Evolutionary conservation across 2,113 vertebrate species (phyloP).

Genomic region (Tricholaema leucomelas): DNA sequence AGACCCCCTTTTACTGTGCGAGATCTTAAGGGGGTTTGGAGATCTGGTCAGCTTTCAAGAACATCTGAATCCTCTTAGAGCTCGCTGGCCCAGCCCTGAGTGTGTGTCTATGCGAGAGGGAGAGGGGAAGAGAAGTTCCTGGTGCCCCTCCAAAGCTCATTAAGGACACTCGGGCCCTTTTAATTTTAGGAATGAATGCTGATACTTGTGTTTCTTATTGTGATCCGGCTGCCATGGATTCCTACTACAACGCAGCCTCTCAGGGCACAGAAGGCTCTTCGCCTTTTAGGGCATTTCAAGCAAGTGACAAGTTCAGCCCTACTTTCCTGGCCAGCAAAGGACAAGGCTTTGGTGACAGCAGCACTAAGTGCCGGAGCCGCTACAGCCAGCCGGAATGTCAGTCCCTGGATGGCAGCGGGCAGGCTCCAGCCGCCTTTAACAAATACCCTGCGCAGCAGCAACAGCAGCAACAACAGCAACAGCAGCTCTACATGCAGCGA

Average conservation of each 20-base stretch:
- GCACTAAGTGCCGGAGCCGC: slow-evolving; percentile 76
- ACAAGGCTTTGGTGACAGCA: slow-evolving; percentile 91
- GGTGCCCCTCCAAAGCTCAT: slow-evolving; percentile 72
- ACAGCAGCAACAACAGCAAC: slow-evolving; percentile 13
- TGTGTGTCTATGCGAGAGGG: slow-evolving; percentile 60
- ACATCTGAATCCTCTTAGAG: slow-evolving; percentile 92
- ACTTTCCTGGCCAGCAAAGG: slow-evolving; percentile 93
- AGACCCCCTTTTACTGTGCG: slow-evolving; percentile 74
- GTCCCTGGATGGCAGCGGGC: slow-evolving; percentile 82
- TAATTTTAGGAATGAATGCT: slow-evolving; percentile 92
- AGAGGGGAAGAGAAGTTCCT: slow-evolving; percentile 55
- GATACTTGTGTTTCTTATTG: slow-evolving; percentile 95
- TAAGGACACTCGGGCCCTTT: slow-evolving; percentile 75
- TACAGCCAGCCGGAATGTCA: slow-evolving; percentile 90
- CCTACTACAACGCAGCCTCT: slow-evolving; percentile 91
- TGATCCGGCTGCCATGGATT: slow-evolving; percentile 98
- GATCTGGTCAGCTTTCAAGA: slow-evolving; percentile 86
- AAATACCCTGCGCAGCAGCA: slow-evolving; percentile 81
- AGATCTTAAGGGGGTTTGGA: slow-evolving; percentile 83
- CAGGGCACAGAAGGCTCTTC: slow-evolving; percentile 89
- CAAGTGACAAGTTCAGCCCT: slow-evolving; percentile 91
- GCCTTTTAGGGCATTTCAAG: slow-evolving; percentile 93
- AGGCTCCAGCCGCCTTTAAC: slow-evolving; percentile 83
- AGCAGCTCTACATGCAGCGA: slow-evolving; percentile 89
- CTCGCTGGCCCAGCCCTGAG: slow-evolving; percentile 79